Base-by-base conservation (phyloP, 37 sponge, comb jelly and placozoan species). In the Eunapius fragilis region DNA sequence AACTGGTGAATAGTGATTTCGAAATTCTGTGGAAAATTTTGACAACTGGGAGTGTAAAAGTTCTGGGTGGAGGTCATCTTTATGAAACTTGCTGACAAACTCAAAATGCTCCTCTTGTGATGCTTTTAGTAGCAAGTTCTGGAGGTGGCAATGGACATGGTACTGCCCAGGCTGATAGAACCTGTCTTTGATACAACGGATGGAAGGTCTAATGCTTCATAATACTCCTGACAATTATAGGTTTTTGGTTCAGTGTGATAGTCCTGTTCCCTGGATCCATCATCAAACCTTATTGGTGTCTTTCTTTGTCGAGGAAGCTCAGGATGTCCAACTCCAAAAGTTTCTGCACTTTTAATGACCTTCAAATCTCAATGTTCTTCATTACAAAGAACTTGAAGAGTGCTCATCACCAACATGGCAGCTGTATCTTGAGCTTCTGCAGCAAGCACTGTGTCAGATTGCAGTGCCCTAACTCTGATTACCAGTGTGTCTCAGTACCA, bases 391-490 rank as follows among this genome's bases (percentile, higher is more conserved):
- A 47, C 10, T 78, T 78, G 1, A 86, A n/a, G 80, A 37, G 45
- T 41, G 4, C 45, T 0, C 17, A 41, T n/a, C 19, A 41, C 49
- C n/a, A n/a, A n/a, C 72, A 86, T 37, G 25, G 23, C 31, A n/a
- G 72, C 86, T 32, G 78, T 6, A 24, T 31, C 68, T 78, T 85
- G 86, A 13, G 7, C 86, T 70, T 85, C 86, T 31, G 79, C 86
- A 70, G 86, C 86, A 37, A 79, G 77, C 69, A 49, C 23, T 32
- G 31, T 23, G 3, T 85, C 45, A 30, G 69, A 34, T 37, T 85
- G 86, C 2, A 85, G 71, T 5, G 79, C 28, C 67, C 33, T 77
- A n/a, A 71, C 86, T 85, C n/a, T 77, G 79, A 45, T 85, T 85
- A 37, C 77, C 78, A 69, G 76, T 74, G 76, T 74, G 37, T 26